Conservation (phyloP, 2,797 vertebrate genomes). For the Peromyscus melanophrys region DNA sequence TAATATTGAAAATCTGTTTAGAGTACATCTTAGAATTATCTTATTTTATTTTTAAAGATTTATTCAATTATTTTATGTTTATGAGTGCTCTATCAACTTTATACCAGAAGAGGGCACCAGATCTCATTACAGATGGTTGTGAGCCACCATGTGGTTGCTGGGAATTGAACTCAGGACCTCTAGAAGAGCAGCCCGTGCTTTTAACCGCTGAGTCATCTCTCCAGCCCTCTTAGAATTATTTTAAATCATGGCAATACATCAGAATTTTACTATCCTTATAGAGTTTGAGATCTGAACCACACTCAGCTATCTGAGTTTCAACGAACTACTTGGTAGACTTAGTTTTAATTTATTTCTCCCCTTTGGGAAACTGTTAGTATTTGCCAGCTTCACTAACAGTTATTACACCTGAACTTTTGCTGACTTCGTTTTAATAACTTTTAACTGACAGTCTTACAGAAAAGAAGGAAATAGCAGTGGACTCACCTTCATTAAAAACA, state of each 20-base stretch:
- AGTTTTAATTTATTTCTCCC: background rate
- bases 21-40: background rate
- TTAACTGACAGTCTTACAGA: background rate
- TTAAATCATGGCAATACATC: background rate
- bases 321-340: background rate
- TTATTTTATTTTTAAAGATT: background rate
- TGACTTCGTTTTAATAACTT: conserved; percentile 46
- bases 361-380: background rate
- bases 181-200: background rate
- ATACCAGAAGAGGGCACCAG: background rate
- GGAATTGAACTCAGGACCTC: background rate
- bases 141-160: background rate
- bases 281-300: conserved; percentile 12
- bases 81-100: background rate
- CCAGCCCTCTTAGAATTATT: background rate
- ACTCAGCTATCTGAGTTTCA: background rate
- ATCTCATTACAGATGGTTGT: background rate
- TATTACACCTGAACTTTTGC: conserved; percentile 8
- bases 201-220: background rate
- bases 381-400: background rate
- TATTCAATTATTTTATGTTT: background rate
- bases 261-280: background rate
- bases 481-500: background rate
- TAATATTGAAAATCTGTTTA: conserved; percentile 41
- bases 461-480: background rate